Evolutionary conservation across 1,140 invertebrate genomes (phyloP), one percentile per base, ranked within the genome.

Genomic region (Pogonognathellus flavescens): DNA sequence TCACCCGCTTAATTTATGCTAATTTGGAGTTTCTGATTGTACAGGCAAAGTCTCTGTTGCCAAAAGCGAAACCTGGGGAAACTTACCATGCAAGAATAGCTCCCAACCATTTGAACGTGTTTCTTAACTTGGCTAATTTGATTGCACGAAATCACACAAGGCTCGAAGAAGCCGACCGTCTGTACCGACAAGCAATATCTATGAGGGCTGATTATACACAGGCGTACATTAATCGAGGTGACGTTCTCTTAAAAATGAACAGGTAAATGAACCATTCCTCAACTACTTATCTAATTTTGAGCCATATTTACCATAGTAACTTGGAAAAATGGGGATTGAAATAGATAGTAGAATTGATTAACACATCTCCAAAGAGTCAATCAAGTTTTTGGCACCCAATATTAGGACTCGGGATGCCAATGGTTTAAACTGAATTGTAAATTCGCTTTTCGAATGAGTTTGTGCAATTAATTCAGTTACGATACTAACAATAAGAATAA

Each of bases 171-270:
- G 97, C 97, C 0, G 97, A 99, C 91, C 93, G 96, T 92, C 91
- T 99, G 9, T 98, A 98, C 90, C 92, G 95, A 66, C 97, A 98
- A 89, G 97, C 97, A 0, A 98, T 99, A 85, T 97, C 96, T 89
- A 99, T 99, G 98, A 92, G 97, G 87, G 95, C 97, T 14, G 98
- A 99, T 92, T 99, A 98, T 91, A 97, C 97, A 0, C 96, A 99
- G 90, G 98, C 97, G 7, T 99, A 99, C 90, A 99, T 99, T 88
- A 99, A 99, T 91, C 93, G 97, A 80, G 97, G 97, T 0, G 97
- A 99, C 91, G 96, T 99, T 90, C 93, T 98, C 62, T 96, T 99
- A 89, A 98, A 98, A 92, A 92, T 99, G 89, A 98, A 98, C 91
- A 94, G 92, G 92, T 92, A 81, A 25, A 3, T 53, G 0, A 41